Evolutionary conservation across 2,113 vertebrate genomes (phyloP).

Genomic region (Petromus typicus): DNA sequence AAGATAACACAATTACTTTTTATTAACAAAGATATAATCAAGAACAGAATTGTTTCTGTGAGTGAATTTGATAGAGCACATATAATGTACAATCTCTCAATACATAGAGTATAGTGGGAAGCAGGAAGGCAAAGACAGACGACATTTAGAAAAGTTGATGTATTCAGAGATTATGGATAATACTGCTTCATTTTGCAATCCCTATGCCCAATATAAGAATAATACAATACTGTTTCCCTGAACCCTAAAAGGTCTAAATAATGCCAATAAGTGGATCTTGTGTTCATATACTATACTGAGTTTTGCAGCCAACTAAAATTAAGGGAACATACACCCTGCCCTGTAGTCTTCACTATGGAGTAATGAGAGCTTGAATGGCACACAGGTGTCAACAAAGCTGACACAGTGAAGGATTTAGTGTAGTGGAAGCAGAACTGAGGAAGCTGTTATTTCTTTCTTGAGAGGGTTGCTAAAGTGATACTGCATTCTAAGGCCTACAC

Average conservation of each 20-base stretch:
- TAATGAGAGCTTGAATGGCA: not conserved
- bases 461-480: not conserved
- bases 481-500: not conserved
- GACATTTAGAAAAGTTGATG: not conserved
- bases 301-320: not conserved
- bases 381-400: not conserved
- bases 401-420: not conserved
- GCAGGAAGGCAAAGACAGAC: not conserved
- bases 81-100: not conserved
- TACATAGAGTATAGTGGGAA: not conserved
- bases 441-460: not conserved
- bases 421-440: not conserved
- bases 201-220: not conserved
- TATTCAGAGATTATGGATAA: not conserved
- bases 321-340: not conserved
- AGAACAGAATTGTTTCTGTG: not conserved
- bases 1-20: not conserved
- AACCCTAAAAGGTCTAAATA: not conserved
- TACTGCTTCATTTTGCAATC: not conserved
- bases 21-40: not conserved
- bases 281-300: not conserved
- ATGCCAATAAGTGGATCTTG: not conserved
- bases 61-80: not conserved
- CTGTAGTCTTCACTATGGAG: not conserved
- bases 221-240: not conserved